Percentiles rank a stretch among this genome's conserved stretches.
These are phyloP conservation scores for Emydocephalus ijimae DNA, from an alignment of 2,113 vertebrate species.

Conservation along the genomic window DNA sequence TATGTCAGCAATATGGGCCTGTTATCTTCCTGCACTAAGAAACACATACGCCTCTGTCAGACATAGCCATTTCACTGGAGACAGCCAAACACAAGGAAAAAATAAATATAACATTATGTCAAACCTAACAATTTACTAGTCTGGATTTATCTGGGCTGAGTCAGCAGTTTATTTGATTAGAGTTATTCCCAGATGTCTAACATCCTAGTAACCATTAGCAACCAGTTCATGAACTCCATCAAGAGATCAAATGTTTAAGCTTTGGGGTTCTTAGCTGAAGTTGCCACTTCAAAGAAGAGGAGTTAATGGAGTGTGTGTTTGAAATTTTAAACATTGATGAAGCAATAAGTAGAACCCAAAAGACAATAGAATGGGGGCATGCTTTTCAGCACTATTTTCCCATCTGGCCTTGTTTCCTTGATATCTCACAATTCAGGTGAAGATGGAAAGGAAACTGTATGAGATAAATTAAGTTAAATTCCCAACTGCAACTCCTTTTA, in stretches of 20 bases:
- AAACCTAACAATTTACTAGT: slow-evolving; percentile 42
- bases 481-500: neutral
- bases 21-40: slow-evolving; percentile 4
- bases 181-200: slow-evolving; percentile 46
- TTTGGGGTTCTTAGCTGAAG: slow-evolving; percentile 12
- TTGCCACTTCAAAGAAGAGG: slow-evolving; percentile 15
- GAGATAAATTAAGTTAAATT: neutral
- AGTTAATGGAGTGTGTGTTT: neutral
- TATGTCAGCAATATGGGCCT: slow-evolving; percentile 12
- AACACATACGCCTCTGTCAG: slow-evolving; percentile 6
- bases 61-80: slow-evolving; percentile 25
- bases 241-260: slow-evolving; percentile 6
- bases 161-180: slow-evolving; percentile 64
- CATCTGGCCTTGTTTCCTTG: neutral
- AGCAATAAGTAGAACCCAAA: neutral
- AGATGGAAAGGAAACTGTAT: neutral
- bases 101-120: slow-evolving; percentile 49
- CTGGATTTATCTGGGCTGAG: slow-evolving; percentile 43
- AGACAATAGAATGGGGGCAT: neutral
- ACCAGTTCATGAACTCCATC: slow-evolving; percentile 44
- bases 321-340: slow-evolving; percentile 21
- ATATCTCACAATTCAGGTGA: neutral
- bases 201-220: slow-evolving; percentile 37
- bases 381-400: neutral
- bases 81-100: slow-evolving; percentile 39